These are phyloP conservation scores for Heliconius sara DNA, from an alignment of 2,888 invertebrate genomes.

Conservation along the genomic window DNA sequence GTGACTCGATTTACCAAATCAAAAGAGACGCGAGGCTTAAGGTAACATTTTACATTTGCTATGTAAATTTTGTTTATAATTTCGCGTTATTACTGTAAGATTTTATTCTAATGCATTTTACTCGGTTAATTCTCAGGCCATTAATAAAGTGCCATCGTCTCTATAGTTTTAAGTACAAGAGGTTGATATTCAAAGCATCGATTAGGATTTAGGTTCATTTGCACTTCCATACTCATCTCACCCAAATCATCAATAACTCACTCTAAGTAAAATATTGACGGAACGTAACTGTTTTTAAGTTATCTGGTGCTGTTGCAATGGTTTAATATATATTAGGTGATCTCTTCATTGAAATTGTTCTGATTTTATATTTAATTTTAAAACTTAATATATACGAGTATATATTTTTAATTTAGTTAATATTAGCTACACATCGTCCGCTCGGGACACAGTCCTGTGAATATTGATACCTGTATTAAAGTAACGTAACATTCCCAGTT, in stretches of 20 bases:
- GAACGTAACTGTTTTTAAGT: conserved; percentile 62
- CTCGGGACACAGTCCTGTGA: conserved; percentile 63
- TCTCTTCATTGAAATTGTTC: conserved; percentile 76
- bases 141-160: conserved; percentile 83
- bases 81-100: conserved; percentile 70
- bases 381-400: conserved; percentile 64
- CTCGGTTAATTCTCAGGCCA: conserved; percentile 83
- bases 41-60: conserved; percentile 62
- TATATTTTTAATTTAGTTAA: conserved; percentile 70
- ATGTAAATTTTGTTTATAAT: conserved; percentile 71
- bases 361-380: conserved; percentile 64
- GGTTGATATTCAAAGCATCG: conserved; percentile 68
- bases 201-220: conserved; percentile 62
- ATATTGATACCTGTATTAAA: conserved; percentile 82
- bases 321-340: conserved; percentile 70
- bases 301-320: conserved; percentile 72
- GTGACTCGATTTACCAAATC: conserved; percentile 83
- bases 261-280: conserved; percentile 32
- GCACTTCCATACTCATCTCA: conserved; percentile 50
- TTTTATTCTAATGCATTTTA: conserved; percentile 82
- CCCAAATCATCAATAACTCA: conserved; percentile 41
- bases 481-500: conserved; percentile 81
- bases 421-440: conserved; percentile 56
- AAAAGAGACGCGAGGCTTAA: conserved; percentile 77
- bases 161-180: conserved; percentile 77